Evolutionary conservation across 2,797 vertebrate species (phyloP).

Genomic region (Taenioides sp.): DNA sequence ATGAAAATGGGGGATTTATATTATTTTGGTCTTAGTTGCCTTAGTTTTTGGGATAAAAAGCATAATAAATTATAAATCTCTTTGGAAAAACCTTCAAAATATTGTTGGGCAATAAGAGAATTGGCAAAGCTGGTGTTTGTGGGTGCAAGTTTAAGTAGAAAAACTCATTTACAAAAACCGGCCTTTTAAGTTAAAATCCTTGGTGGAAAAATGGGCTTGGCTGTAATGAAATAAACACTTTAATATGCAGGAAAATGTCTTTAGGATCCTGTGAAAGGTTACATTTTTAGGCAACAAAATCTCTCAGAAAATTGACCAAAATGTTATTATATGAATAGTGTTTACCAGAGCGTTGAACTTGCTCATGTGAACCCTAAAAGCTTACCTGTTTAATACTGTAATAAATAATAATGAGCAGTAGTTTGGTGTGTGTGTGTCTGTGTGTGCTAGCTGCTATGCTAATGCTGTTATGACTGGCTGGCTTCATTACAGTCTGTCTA

Average conservation of each 20-base stretch:
- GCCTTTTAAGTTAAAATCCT: conserved; percentile 2
- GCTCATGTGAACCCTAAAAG: conserved; percentile 55
- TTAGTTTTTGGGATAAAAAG: neutral
- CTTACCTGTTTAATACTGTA: conserved; percentile 61
- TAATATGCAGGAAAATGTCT: neutral
- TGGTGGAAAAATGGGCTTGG: neutral
- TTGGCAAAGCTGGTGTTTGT: neutral
- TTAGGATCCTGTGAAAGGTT: neutral
- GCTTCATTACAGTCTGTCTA: conserved; percentile 76
- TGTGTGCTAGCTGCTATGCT: conserved; percentile 56
- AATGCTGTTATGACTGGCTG: conserved; percentile 75
- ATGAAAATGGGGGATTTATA: neutral
- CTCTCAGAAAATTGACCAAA: neutral
- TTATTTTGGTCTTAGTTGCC: neutral
- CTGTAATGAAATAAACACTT: neutral
- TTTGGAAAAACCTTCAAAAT: neutral
- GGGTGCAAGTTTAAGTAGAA: neutral
- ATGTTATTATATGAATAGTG: neutral
- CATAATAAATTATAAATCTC: neutral
- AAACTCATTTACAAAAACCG: neutral
- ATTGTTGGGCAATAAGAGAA: neutral
- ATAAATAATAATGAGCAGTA: conserved; percentile 74
- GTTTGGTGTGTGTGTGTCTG: conserved; percentile 25
- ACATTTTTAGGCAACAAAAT: neutral
- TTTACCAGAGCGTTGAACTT: conserved; percentile 38